Percentiles rank a stretch among this genome's conserved stretches.
These are phyloP conservation scores for Tanypteryx hageni DNA, from an alignment of 2,888 invertebrate species.

Conservation along the genomic window DNA sequence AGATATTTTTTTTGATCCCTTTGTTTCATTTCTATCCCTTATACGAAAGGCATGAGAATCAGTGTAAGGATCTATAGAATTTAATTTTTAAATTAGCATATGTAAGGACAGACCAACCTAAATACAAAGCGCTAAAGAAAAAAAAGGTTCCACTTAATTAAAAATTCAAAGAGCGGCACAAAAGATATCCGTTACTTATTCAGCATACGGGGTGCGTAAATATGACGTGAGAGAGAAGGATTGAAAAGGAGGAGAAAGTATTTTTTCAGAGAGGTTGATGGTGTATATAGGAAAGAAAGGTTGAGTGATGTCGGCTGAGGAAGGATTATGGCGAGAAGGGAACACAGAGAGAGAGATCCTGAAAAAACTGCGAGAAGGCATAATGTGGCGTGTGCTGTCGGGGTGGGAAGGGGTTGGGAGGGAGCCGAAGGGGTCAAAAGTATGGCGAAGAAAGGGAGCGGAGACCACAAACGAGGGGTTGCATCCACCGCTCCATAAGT, in stretches of 20 bases:
- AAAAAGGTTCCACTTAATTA: too few species aligned
- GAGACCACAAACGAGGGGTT: slow-evolving; percentile 17
- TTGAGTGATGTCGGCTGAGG: not conserved
- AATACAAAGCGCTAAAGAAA: too few species aligned
- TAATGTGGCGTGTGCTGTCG: not conserved
- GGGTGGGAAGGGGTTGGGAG: not conserved
- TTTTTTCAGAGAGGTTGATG: not conserved
- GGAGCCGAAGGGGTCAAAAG: not conserved
- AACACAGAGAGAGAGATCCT: not conserved
- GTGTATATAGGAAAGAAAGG: not conserved
- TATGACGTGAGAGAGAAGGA: too few species aligned
- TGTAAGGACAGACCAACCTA: too few species aligned
- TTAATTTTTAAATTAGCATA: too few species aligned
- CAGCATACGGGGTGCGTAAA: too few species aligned
- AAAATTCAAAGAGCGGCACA: too few species aligned
- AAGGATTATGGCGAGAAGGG: not conserved
- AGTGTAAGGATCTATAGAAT: too few species aligned
- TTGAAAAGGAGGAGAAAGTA: not conserved
- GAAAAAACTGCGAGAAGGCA: not conserved
- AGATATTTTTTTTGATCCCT: too few species aligned
- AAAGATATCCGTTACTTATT: too few species aligned
- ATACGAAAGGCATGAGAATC: too few species aligned
- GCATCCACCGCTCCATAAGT: not conserved
- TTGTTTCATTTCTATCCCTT: too few species aligned
- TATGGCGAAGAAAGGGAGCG: not conserved